A percentile compares a stretch with the other conserved stretches of the same genome.
Evolutionary conservation across 2,888 invertebrate species (phyloP).

Genomic region (Teleogryllus oceanicus): DNA sequence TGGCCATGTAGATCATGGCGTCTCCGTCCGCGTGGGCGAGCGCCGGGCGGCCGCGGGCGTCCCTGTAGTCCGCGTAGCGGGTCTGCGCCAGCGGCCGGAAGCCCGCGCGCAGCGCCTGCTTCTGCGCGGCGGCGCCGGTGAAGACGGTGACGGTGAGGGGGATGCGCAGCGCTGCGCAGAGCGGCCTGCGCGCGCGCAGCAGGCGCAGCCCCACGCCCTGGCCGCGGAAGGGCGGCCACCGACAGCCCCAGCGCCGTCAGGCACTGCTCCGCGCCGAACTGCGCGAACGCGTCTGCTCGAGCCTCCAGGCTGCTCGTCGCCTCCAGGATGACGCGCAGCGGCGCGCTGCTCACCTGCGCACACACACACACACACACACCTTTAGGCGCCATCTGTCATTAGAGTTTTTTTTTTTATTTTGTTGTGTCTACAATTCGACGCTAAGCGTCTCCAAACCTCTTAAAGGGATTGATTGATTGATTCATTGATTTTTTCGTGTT

Average conservation of each 20-base stretch:
- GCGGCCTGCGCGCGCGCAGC: constrained; percentile 47
- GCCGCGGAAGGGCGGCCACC: constrained; percentile 51
- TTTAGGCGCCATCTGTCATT: too few species aligned
- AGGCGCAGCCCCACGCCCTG: constrained; percentile 50
- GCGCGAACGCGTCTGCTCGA: constrained; percentile 49
- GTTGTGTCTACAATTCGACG: too few species aligned
- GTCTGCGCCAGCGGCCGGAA: not conserved
- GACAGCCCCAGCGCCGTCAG: constrained; percentile 53
- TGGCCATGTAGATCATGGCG: not conserved
- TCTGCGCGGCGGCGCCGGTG: constrained; percentile 20
- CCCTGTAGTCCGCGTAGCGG: not conserved
- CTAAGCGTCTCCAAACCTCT: too few species aligned
- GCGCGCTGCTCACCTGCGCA: not conserved
- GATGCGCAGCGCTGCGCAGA: constrained; percentile 12
- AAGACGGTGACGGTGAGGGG: constrained; percentile 11
- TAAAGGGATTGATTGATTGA: too few species aligned
- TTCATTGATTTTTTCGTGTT: too few species aligned
- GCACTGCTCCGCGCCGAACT: constrained; percentile 48
- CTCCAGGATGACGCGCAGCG: not conserved
- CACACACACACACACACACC: too few species aligned
- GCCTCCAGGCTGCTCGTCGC: constrained; percentile 39
- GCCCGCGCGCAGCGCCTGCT: not conserved
- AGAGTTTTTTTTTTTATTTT: too few species aligned
- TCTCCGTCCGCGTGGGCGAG: not conserved
- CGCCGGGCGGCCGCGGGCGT: not conserved